Evolutionary conservation across 2,113 vertebrate species (phyloP).

Genomic region (Ovibos moschatus): DNA sequence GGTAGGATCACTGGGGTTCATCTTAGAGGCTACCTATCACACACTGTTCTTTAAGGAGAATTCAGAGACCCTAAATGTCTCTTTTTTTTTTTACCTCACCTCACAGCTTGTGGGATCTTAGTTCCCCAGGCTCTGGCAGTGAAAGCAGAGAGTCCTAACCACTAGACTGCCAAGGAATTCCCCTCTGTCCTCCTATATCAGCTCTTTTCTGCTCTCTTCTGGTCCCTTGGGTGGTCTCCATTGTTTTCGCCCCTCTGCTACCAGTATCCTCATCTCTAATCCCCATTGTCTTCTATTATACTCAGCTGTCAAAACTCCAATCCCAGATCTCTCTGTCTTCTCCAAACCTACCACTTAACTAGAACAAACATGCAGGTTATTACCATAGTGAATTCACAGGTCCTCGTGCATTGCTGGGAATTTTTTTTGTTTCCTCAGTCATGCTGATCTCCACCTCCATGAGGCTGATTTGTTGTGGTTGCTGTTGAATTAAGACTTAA

Average conservation of each 20-base stretch:
- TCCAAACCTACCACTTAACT: neutral
- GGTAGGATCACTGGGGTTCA: neutral
- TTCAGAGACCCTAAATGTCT: neutral
- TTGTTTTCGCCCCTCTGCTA: neutral
- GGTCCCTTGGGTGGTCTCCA: neutral
- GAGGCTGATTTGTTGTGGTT: neutral
- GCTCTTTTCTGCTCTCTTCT: neutral
- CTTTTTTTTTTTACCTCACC: neutral
- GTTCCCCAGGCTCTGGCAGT: neutral
- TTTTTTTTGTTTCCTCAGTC: neutral
- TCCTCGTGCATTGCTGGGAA: neutral
- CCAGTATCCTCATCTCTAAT: neutral
- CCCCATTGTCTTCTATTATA: neutral
- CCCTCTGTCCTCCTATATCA: neutral
- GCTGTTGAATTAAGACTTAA: neutral
- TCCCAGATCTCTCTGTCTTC: neutral
- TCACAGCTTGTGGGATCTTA: neutral
- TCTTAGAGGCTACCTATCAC: neutral
- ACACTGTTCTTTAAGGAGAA: neutral
- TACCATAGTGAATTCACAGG: neutral
- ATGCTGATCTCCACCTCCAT: neutral
- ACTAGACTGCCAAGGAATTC: neutral
- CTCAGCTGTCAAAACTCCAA: neutral
- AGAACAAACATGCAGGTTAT: neutral
- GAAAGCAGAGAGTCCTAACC: neutral